A percentile compares a stretch with the other conserved stretches of the same genome.
Conservation (phyloP, 2,888 invertebrate species). For the Agelastica alni region DNA sequence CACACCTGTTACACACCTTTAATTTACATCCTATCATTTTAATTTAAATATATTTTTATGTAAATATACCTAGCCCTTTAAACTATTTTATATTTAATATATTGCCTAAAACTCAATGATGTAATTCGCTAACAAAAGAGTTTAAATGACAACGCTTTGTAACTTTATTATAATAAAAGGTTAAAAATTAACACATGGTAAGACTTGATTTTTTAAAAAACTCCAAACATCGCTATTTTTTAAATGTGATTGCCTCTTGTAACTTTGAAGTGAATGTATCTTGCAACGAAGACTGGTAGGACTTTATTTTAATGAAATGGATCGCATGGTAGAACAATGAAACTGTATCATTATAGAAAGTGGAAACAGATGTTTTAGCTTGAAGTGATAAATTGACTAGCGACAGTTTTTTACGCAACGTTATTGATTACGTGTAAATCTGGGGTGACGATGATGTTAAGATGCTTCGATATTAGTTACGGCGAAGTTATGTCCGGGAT, state of each 20-base stretch:
- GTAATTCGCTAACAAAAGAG: too few relatives aligned
- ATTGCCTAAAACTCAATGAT: too few relatives aligned
- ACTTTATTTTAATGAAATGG: slow-evolving; percentile 25
- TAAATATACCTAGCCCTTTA: too few relatives aligned
- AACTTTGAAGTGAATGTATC: slow-evolving; percentile 6
- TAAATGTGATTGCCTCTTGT: slow-evolving; percentile 19
- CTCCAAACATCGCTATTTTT: too few relatives aligned
- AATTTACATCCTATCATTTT: too few relatives aligned
- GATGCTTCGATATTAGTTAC: slow-evolving; percentile 18
- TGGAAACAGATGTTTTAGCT: slow-evolving; percentile 22
- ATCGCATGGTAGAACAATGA: slow-evolving; percentile 19
- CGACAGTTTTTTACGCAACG: slow-evolving; percentile 20
- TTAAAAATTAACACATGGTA: too few relatives aligned
- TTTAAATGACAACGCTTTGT: too few relatives aligned
- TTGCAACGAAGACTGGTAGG: background rate
- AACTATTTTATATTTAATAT: too few relatives aligned
- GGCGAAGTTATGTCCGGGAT: slow-evolving; percentile 2
- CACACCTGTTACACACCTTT: too few relatives aligned
- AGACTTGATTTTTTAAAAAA: too few relatives aligned
- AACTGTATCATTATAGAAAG: slow-evolving; percentile 24
- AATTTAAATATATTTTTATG: too few relatives aligned
- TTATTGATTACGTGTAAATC: slow-evolving; percentile 19
- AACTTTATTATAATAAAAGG: too few relatives aligned
- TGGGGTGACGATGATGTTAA: slow-evolving; percentile 18
- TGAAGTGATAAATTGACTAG: slow-evolving; percentile 29